A percentile compares a stretch with the other conserved stretches of the same genome.
Conservation (phyloP, 2,888 invertebrate species). For the Helleia helle region DNA sequence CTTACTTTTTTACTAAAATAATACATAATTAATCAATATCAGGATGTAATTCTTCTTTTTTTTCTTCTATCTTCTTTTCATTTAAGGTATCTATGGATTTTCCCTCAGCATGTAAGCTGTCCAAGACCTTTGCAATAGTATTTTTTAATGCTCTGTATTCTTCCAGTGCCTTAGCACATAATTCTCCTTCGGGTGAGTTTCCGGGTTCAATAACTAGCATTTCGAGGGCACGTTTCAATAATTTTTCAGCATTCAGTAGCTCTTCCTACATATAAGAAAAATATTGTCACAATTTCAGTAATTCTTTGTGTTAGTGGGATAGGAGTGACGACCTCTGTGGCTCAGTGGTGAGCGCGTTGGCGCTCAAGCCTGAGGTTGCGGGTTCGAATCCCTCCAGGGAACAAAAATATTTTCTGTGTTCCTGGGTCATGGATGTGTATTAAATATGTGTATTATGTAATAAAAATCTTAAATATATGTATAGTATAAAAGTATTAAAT, state of each 20-base stretch:
- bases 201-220: conserved; percentile 82
- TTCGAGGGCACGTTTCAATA: conserved; percentile 75
- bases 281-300: too few relatives aligned
- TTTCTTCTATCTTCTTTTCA: background rate
- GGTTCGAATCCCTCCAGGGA: too few relatives aligned
- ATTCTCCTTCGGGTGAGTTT: conserved; percentile 80
- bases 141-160: conserved; percentile 75
- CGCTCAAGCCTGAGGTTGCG: too few relatives aligned
- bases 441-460: too few relatives aligned
- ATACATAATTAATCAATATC: background rate
- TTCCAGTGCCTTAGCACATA: conserved; percentile 79
- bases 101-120: conserved; percentile 46
- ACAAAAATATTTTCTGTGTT: too few relatives aligned
- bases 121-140: conserved; percentile 51
- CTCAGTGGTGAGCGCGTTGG: too few relatives aligned
- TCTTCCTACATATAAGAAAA: conserved; percentile 61
- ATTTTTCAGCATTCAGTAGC: conserved; percentile 71
- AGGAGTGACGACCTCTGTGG: too few relatives aligned
- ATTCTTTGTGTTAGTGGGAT: too few relatives aligned
- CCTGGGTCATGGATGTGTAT: too few relatives aligned
- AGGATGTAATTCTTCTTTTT: background rate
- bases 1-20: background rate
- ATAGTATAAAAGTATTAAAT: too few relatives aligned
- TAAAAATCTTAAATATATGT: too few relatives aligned
- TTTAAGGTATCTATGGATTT: conserved; percentile 31